Conservation (phyloP, 1,140 invertebrate genomes). For the Magallana ariakensis region DNA sequence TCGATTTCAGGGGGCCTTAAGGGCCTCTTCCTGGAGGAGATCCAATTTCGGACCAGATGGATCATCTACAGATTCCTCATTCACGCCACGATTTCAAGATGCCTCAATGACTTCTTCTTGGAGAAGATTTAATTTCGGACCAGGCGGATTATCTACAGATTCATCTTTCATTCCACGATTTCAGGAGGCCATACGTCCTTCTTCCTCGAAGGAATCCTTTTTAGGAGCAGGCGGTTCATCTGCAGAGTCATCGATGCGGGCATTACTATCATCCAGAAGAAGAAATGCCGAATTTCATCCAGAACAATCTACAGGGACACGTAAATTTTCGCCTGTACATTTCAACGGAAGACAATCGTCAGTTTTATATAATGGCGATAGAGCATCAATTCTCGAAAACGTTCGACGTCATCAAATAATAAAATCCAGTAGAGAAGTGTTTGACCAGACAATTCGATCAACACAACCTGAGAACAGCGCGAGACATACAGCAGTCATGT, state of each 20-base stretch:
- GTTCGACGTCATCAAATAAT: no score
- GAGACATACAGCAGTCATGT: not conserved
- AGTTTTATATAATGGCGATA: no score
- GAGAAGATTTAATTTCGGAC: not conserved
- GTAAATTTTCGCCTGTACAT: not conserved
- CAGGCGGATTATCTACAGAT: not conserved
- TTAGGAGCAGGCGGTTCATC: not conserved
- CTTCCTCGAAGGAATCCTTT: not conserved
- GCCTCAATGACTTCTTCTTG: not conserved
- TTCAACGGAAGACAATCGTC: not conserved
- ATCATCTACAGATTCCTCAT: not conserved
- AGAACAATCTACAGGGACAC: not conserved
- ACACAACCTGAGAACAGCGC: no score
- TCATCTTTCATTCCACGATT: not conserved
- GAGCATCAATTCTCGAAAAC: no score
- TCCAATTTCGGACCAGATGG: not conserved
- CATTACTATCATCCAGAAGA: not conserved
- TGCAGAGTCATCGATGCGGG: not conserved
- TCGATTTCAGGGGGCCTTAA: not conserved
- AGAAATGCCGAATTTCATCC: not conserved
- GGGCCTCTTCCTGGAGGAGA: not conserved
- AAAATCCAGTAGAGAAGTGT: no score
- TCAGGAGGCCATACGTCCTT: not conserved
- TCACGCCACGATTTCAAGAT: not conserved
- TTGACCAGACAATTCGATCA: no score